Evolutionary conservation across 2,888 invertebrate genomes (phyloP).

Genomic region (Leptopilina drosophilae): DNA sequence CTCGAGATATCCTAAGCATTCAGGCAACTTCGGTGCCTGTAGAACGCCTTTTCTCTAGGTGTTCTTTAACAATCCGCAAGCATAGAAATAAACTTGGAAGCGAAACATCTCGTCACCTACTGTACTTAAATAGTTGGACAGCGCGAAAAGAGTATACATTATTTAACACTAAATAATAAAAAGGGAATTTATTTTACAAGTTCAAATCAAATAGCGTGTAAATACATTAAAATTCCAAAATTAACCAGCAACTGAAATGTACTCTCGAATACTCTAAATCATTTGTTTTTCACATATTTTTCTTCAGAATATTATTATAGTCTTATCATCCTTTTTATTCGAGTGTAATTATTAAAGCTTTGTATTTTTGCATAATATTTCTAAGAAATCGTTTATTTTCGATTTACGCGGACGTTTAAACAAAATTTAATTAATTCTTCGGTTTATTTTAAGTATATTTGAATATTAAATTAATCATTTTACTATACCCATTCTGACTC

Average conservation of each 20-base stretch:
- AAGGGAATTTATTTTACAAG: slow-evolving; percentile 32
- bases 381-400: neutral
- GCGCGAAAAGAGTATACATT: too few species aligned
- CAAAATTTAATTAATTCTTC: too few species aligned
- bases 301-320: neutral
- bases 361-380: neutral
- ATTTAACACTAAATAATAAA: neutral
- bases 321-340: neutral
- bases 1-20: neutral
- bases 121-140: too few species aligned
- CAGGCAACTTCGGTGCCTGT: neutral
- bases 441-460: too few species aligned
- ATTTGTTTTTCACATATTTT: neutral
- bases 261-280: neutral
- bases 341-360: neutral
- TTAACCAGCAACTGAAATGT: neutral
- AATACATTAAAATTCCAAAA: slow-evolving; percentile 17
- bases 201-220: slow-evolving; percentile 1
- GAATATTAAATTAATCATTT: too few species aligned
- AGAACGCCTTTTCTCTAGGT: too few species aligned
- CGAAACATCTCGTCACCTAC: too few species aligned
- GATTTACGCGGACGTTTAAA: neutral
- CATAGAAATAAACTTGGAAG: too few species aligned
- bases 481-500: too few species aligned
- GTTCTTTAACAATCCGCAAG: too few species aligned